Conservation (phyloP, 2,888 invertebrate species). For the Synergus laeviventris region DNA sequence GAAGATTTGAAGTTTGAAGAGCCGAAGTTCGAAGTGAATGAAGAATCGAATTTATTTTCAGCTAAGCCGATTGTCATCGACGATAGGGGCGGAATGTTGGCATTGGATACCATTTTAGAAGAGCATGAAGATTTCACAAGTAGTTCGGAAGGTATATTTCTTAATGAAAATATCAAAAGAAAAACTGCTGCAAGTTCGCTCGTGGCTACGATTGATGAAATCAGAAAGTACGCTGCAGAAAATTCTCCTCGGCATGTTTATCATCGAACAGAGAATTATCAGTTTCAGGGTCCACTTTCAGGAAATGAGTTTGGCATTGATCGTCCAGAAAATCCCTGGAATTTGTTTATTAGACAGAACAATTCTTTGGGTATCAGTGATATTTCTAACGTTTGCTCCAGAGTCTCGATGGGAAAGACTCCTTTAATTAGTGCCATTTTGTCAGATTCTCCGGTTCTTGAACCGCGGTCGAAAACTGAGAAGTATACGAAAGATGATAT, state of each 20-base stretch:
- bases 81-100: conserved; percentile 77
- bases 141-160: conserved; percentile 49
- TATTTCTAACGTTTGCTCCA: conserved; percentile 58
- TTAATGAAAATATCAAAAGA: conserved; percentile 67
- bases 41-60: conserved; percentile 74
- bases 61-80: conserved; percentile 80
- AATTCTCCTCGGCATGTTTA: conserved; percentile 80
- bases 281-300: background rate
- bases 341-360: conserved; percentile 23
- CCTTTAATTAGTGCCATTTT: conserved; percentile 68
- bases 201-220: conserved; percentile 82
- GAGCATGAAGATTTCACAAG: conserved; percentile 77
- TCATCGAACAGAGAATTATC: conserved; percentile 76
- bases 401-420: conserved; percentile 60
- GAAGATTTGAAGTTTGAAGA: conserved; percentile 55
- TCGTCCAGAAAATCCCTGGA: conserved; percentile 24
- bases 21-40: conserved; percentile 54
- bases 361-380: conserved; percentile 55
- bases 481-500: conserved; percentile 40
- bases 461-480: conserved; percentile 56
- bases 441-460: conserved; percentile 67
- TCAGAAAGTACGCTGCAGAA: conserved; percentile 78
- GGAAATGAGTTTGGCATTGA: background rate
- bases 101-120: conserved; percentile 76
- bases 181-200: conserved; percentile 78